Conservation (phyloP, 2,888 invertebrate genomes). For the Monoplex corrugatus region DNA sequence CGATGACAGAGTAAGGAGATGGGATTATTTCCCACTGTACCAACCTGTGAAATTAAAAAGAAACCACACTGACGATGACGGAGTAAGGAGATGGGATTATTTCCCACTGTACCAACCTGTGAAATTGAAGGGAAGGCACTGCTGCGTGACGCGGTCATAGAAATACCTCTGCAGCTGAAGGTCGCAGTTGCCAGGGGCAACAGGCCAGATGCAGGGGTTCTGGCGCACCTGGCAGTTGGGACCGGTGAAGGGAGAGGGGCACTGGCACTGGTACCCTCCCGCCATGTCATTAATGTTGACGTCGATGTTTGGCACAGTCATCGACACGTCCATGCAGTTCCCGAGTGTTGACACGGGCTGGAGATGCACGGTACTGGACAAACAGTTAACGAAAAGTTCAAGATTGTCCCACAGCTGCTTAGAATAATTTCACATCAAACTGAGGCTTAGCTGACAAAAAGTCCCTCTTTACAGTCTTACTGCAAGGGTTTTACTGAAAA, state of each 20-base stretch:
- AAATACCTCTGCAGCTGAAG: conserved; percentile 69
- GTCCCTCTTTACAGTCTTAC: no score
- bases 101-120: conserved; percentile 41
- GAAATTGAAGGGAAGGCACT: conserved; percentile 71
- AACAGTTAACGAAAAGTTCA: no score
- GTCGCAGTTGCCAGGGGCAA: conserved; percentile 71
- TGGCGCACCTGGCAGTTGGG: conserved; percentile 68
- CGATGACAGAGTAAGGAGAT: no score
- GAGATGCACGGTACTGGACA: conserved; percentile 69
- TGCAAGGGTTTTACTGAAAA: no score
- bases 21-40: no score
- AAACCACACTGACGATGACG: no score
- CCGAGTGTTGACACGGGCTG: conserved; percentile 74
- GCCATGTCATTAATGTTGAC: neutral
- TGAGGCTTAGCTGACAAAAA: no score
- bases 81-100: no score
- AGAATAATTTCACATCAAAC: no score
- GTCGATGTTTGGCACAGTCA: neutral
- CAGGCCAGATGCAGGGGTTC: conserved; percentile 75
- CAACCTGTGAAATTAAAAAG: no score
- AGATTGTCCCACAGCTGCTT: no score
- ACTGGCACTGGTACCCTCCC: conserved; percentile 68
- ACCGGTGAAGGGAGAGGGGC: conserved; percentile 73
- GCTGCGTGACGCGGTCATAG: conserved; percentile 72
- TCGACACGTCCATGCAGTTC: conserved; percentile 43